A percentile compares a stretch with the other conserved stretches of the same genome.
These are phyloP conservation scores for Scotopteryx bipunctaria DNA, from an alignment of 2,888 invertebrate species.

Conservation along the genomic window DNA sequence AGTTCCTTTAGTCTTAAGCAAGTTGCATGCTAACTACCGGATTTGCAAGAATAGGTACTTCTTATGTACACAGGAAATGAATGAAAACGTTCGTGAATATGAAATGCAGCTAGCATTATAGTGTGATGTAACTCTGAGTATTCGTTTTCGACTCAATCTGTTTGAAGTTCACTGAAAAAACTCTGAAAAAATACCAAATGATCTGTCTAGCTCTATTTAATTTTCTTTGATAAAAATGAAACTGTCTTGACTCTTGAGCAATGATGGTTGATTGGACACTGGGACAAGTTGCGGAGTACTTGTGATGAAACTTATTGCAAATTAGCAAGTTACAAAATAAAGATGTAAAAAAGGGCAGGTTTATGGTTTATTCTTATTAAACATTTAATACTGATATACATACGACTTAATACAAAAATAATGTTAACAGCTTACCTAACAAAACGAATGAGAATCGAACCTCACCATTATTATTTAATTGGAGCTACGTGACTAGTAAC, in stretches of 20 bases:
- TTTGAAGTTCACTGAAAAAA: background rate
- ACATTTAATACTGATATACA: constrained; percentile 18
- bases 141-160: constrained; percentile 3
- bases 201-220: constrained; percentile 19
- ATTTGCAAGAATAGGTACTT: constrained; percentile 39
- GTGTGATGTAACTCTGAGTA: constrained; percentile 7
- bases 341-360: background rate
- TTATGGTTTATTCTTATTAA: background rate
- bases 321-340: background rate
- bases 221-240: constrained; percentile 12
- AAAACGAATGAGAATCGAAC: constrained; percentile 9
- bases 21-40: constrained; percentile 48
- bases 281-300: constrained; percentile 47
- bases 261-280: constrained; percentile 50
- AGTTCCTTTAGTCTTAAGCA: constrained; percentile 39
- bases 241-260: constrained; percentile 40
- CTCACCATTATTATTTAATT: constrained; percentile 8
- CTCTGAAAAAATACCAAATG: no score
- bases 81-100: constrained; percentile 24
- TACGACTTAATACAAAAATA: constrained; percentile 12
- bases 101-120: constrained; percentile 6
- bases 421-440: constrained; percentile 4
- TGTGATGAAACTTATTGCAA: constrained; percentile 43
- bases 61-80: constrained; percentile 34
- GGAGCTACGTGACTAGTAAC: constrained; percentile 26